phyloP scores from a whole-genome alignment of 2,888 invertebrate genomes.

The Chromoteleia sp. region DNA sequence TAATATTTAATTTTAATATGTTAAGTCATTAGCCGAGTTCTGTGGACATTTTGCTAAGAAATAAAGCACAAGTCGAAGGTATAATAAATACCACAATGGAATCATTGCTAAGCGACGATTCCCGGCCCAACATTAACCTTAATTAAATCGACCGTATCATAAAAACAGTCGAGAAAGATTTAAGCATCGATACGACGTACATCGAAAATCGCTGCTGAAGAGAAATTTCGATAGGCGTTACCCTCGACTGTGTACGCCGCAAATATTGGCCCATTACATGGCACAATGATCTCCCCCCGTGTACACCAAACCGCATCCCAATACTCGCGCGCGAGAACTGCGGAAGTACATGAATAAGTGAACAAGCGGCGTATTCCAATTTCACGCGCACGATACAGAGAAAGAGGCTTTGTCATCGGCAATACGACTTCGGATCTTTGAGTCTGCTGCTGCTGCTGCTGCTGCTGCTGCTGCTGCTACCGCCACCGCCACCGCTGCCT shows the following conservation, averaged over 20 bases:
- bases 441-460: constrained; percentile 23
- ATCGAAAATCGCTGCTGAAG: constrained; percentile 33
- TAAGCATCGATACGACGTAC: constrained; percentile 35
- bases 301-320: constrained; percentile 51
- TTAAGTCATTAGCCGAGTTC: no score
- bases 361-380: constrained; percentile 66
- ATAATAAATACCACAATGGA: constrained; percentile 5
- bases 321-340: constrained; percentile 61
- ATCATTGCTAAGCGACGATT: constrained; percentile 2
- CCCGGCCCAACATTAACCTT: constrained; percentile 8
- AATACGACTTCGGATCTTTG: constrained; percentile 53
- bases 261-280: constrained; percentile 67
- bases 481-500: neutral
- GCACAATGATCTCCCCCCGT: constrained; percentile 58
- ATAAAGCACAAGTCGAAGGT: no score
- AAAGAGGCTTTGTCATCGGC: constrained; percentile 60
- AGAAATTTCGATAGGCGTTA: constrained; percentile 56
- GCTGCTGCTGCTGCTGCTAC: neutral
- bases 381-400: constrained; percentile 39
- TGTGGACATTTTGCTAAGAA: no score
- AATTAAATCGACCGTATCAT: constrained; percentile 39
- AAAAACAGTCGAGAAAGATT: constrained; percentile 48
- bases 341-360: constrained; percentile 70
- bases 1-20: no score
- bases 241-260: constrained; percentile 49